Percentiles rank a stretch among this genome's conserved stretches.
phyloP scores from a whole-genome alignment of 2,888 invertebrate genomes.

The Pecten maximus region DNA sequence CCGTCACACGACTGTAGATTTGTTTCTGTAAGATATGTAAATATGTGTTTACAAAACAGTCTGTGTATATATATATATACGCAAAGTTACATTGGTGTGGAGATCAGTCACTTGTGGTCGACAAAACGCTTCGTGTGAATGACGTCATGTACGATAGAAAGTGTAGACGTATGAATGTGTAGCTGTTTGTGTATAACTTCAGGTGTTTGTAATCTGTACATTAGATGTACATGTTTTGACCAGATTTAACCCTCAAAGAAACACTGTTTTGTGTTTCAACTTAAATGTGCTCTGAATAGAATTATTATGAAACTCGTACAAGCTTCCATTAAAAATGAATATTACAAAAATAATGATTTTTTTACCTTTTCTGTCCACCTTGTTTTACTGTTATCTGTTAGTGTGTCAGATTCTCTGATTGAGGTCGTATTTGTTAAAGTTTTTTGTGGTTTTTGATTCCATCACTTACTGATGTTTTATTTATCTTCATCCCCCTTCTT shows the following conservation, averaged over 20 bases:
- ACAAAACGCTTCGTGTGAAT: constrained; percentile 8
- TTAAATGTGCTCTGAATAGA: neutral
- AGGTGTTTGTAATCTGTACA: neutral
- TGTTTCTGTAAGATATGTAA: constrained; percentile 27
- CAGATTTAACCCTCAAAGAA: neutral
- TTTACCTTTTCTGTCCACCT: neutral
- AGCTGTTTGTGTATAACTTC: neutral
- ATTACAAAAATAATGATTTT: neutral
- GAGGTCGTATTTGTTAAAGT: neutral
- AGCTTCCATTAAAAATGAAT: neutral
- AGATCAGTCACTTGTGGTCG: neutral
- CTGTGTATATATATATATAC: constrained; percentile 4
- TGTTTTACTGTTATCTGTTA: neutral
- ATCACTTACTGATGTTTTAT: neutral
- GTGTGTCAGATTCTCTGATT: neutral
- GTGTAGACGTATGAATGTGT: neutral
- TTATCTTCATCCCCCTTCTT: neutral
- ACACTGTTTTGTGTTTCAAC: neutral
- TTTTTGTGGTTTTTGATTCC: neutral
- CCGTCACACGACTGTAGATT: neutral
- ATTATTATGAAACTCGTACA: neutral
- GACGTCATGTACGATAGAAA: neutral
- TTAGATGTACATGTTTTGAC: constrained; percentile 5
- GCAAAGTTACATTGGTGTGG: neutral
- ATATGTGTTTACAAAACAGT: constrained; percentile 21